A percentile compares a stretch with the other conserved stretches of the same genome.
Evolutionary conservation across 2,113 vertebrate genomes (phyloP).

Genomic region (Theristicus caerulescens): DNA sequence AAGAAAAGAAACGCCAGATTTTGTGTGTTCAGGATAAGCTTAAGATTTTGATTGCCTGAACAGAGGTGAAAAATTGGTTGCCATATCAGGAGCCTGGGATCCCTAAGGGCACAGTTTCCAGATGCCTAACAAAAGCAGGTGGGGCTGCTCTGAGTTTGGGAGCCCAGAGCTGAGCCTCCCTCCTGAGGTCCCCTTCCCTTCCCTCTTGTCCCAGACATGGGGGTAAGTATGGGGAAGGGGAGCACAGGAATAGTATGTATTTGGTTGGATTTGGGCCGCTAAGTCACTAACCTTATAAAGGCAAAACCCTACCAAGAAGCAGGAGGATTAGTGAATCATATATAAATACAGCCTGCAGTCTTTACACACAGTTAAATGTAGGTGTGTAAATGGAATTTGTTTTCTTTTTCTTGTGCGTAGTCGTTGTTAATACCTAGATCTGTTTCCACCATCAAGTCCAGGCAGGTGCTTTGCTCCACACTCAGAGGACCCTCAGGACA

Average conservation of each 20-base stretch:
- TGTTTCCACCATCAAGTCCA: neutral
- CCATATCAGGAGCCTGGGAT: neutral
- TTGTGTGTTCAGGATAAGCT: neutral
- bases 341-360: neutral
- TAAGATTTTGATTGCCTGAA: slow-evolving; percentile 9
- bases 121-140: neutral
- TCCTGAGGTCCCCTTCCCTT: neutral
- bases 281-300: neutral
- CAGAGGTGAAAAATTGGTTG: neutral
- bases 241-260: too few relatives aligned
- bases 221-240: neutral
- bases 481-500: neutral
- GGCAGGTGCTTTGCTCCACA: neutral
- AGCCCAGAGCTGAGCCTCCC: neutral
- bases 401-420: neutral
- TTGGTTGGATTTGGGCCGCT: neutral
- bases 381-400: neutral
- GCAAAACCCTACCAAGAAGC: neutral
- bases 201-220: neutral
- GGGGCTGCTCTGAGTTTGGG: neutral
- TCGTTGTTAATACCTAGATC: neutral
- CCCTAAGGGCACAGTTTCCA: neutral
- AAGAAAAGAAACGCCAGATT: slow-evolving; percentile 21
- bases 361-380: neutral
- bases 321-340: neutral